phyloP scores from a whole-genome alignment of 2,888 invertebrate species.

The Perdita meconis region DNA sequence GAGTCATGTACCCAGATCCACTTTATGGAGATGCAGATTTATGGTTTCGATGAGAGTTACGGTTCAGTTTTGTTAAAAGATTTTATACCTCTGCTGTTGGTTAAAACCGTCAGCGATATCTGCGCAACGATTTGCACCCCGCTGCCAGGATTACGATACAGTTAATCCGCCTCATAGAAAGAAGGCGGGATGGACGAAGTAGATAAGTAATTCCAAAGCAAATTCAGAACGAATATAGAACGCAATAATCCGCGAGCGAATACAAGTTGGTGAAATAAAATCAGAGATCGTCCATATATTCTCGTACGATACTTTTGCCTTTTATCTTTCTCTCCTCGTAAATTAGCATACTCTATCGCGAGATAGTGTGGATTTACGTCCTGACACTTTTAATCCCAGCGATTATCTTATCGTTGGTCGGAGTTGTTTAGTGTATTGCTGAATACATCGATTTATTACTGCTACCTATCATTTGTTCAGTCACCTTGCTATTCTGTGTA shows the following conservation, averaged over 20 bases:
- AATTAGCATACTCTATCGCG: constrained; percentile 16
- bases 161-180: constrained; percentile 20
- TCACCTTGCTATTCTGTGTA: not conserved
- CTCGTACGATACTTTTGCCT: not conserved
- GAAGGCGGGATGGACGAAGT: not conserved
- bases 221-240: not conserved
- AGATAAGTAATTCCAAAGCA: not conserved
- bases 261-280: not conserved
- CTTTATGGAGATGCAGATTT: constrained; percentile 65
- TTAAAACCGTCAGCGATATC: constrained; percentile 39
- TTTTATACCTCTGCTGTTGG: constrained; percentile 24
- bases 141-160: constrained; percentile 18
- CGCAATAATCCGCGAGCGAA: constrained; percentile 1
- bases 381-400: not conserved
- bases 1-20: constrained; percentile 40
- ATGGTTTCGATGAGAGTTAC: constrained; percentile 33
- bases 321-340: not conserved
- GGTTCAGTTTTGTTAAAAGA: constrained; percentile 58
- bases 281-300: not conserved
- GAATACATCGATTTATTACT: not conserved
- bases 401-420: constrained; percentile 31
- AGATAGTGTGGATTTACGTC: constrained; percentile 6
- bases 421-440: constrained; percentile 25
- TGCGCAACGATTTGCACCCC: constrained; percentile 17
- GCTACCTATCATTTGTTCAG: not conserved